These are phyloP conservation scores for Thunnus maccoyii DNA, from an alignment of 2,113 vertebrate species.

Conservation along the genomic window DNA sequence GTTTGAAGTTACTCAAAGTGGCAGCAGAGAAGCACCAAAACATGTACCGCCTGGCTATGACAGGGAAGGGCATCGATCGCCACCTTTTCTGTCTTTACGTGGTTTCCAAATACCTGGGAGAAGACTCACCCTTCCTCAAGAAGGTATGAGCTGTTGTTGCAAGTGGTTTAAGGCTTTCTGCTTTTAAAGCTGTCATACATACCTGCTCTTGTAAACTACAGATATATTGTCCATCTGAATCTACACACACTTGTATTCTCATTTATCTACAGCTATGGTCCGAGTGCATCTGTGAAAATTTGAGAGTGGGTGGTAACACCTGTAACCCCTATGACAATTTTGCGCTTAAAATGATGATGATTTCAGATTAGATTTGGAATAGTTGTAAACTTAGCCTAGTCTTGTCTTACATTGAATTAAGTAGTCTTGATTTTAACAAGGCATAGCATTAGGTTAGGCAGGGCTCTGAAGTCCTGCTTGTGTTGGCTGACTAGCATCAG, in stretches of 20 bases:
- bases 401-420: too few species aligned
- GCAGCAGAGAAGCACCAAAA: conserved; percentile 92
- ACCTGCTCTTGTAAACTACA: neutral
- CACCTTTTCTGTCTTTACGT: conserved; percentile 99
- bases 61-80: conserved; percentile 93
- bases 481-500: too few species aligned
- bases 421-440: too few species aligned
- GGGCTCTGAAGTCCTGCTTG: too few species aligned
- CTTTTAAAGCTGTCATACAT: neutral
- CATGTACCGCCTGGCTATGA: conserved; percentile 94
- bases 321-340: neutral
- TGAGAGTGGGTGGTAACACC: too few species aligned
- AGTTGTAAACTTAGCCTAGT: too few species aligned
- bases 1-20: conserved; percentile 81
- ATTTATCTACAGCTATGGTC: neutral
- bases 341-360: neutral
- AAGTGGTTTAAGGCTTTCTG: neutral
- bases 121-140: conserved; percentile 95
- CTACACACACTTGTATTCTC: neutral
- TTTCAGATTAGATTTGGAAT: too few species aligned
- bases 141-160: conserved; percentile 83
- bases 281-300: neutral
- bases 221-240: neutral
- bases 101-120: conserved; percentile 95
- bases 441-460: too few species aligned